Evolutionary conservation across 2,888 invertebrate species (phyloP).

Genomic region (Nudaria mundana): DNA sequence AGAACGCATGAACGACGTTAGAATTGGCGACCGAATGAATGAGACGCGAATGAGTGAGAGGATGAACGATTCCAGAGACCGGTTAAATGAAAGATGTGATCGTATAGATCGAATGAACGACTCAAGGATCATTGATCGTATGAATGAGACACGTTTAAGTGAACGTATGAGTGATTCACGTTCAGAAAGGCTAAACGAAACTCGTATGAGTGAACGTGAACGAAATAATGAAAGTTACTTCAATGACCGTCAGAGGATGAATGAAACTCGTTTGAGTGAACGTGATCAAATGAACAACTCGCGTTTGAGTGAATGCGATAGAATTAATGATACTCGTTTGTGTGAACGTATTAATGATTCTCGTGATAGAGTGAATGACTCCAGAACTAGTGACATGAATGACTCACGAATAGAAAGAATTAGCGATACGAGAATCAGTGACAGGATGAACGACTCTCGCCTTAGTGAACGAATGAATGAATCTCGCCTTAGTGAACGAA

Average conservation of each 20-base stretch:
- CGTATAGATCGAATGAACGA: conserved; percentile 22
- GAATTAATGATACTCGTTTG: conserved; percentile 21
- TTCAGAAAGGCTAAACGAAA: conserved; percentile 26
- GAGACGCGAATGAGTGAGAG: conserved; percentile 23
- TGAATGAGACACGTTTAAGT: conserved; percentile 20
- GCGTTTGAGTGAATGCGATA: conserved; percentile 18
- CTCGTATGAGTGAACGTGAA: conserved; percentile 18
- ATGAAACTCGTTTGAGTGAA: conserved; percentile 26
- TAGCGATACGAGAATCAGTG: conserved; percentile 42
- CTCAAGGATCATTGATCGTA: conserved; percentile 12
- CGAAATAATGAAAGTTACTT: conserved; percentile 24
- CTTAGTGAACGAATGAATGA: conserved; percentile 39
- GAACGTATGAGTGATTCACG: conserved; percentile 15
- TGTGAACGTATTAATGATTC: conserved; percentile 38
- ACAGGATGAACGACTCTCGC: conserved; percentile 48
- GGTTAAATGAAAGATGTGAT: conserved; percentile 21
- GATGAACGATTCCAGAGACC: conserved; percentile 27
- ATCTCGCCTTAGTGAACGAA: conserved; percentile 45
- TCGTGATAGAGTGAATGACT: conserved; percentile 39
- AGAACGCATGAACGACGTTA: conserved; percentile 26
- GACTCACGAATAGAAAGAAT: conserved; percentile 33
- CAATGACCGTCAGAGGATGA: conserved; percentile 31
- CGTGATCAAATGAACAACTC: conserved; percentile 32
- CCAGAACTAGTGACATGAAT: conserved; percentile 38
- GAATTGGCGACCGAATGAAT: conserved; percentile 19